These are phyloP conservation scores for Scaptomyza caliginosa DNA, from an alignment of 2,888 invertebrate genomes.

Conservation along the genomic window DNA sequence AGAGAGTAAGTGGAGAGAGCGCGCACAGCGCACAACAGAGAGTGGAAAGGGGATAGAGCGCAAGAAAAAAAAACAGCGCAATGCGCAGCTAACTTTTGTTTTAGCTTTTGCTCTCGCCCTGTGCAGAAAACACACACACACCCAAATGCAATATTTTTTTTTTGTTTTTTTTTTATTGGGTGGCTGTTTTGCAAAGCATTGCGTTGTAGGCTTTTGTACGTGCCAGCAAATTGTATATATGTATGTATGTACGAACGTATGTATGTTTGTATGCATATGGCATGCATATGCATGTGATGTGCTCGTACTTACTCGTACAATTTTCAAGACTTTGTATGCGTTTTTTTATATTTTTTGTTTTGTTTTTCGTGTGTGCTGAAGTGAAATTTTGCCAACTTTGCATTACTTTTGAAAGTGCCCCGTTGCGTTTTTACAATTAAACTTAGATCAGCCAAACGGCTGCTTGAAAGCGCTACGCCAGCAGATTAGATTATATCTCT, in stretches of 20 bases:
- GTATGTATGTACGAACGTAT: slow-evolving; percentile 2
- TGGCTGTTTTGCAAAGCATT: slow-evolving; percentile 29
- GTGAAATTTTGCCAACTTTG: slow-evolving; percentile 37
- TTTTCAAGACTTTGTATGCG: no score
- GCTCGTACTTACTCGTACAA: slow-evolving; percentile 1
- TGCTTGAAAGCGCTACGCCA: slow-evolving; percentile 41
- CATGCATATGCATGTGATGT: no score
- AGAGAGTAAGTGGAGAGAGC: slow-evolving; percentile 6
- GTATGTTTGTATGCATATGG: not conserved
- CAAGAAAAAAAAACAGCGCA: no score
- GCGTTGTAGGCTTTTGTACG: slow-evolving; percentile 57
- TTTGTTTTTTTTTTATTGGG: slow-evolving; percentile 10
- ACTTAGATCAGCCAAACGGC: slow-evolving; percentile 18
- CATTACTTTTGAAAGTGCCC: slow-evolving; percentile 35
- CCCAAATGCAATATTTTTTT: slow-evolving; percentile 8
- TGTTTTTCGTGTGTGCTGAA: slow-evolving; percentile 6
- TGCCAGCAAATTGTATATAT: slow-evolving; percentile 38
- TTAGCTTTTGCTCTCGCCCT: slow-evolving; percentile 34
- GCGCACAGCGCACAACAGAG: not conserved
- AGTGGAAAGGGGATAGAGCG: not conserved
- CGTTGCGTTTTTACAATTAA: slow-evolving; percentile 35
- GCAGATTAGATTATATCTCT: slow-evolving; percentile 37
- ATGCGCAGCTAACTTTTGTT: slow-evolving; percentile 63
- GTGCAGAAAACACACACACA: not conserved
- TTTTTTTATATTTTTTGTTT: slow-evolving; percentile 33